Conservation (phyloP, 2,888 invertebrate genomes). For the Diarsia rubi region DNA sequence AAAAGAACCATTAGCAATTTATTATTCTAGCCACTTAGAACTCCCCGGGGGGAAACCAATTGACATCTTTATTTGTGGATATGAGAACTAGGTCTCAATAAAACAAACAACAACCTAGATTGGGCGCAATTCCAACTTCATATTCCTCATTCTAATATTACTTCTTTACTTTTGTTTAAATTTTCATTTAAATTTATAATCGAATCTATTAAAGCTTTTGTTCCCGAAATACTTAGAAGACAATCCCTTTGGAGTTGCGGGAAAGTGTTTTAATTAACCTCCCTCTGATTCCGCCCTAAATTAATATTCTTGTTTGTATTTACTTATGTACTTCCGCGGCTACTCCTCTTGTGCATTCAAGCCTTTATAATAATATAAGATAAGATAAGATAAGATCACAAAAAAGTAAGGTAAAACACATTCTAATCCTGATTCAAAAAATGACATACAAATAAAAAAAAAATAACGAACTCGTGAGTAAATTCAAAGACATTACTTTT, state of each 20-base stretch:
- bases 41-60: conserved; percentile 6
- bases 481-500: background rate
- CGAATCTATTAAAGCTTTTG: conserved; percentile 67
- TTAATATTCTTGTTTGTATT: conserved; percentile 59
- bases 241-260: conserved; percentile 56
- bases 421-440: background rate
- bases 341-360: conserved; percentile 1
- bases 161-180: background rate
- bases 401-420: background rate
- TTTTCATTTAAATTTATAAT: conserved; percentile 72
- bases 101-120: background rate
- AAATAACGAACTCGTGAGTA: background rate
- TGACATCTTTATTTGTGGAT: conserved; percentile 26
- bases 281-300: conserved; percentile 40
- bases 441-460: background rate
- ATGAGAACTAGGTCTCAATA: conserved; percentile 8
- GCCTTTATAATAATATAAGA: conserved; percentile 9
- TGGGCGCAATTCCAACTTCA: conserved; percentile 6
- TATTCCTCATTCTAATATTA: background rate
- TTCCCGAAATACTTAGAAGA: conserved; percentile 62
- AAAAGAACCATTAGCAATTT: conserved; percentile 4
- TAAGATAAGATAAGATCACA: background rate
- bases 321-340: conserved; percentile 25
- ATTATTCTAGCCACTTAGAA: background rate
- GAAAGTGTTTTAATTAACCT: conserved; percentile 65